A percentile compares a stretch with the other conserved stretches of the same genome.
These are phyloP conservation scores for Centropristis striata DNA, from an alignment of 2,113 vertebrate genomes.

Conservation along the genomic window DNA sequence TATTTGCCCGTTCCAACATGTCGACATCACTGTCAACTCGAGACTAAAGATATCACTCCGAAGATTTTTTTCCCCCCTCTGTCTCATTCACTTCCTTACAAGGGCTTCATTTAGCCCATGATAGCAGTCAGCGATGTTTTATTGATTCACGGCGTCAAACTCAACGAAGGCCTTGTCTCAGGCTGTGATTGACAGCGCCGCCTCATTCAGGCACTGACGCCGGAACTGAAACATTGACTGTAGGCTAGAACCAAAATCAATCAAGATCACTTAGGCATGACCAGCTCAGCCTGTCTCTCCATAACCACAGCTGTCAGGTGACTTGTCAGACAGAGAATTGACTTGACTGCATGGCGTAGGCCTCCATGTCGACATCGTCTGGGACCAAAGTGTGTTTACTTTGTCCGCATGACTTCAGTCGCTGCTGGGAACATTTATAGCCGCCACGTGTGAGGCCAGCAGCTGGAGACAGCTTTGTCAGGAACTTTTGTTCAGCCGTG, in stretches of 20 bases:
- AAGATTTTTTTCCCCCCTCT: conserved; percentile 14
- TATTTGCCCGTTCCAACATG: not conserved
- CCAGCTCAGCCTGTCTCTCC: conserved; percentile 18
- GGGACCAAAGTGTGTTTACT: not conserved
- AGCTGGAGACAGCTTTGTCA: not conserved
- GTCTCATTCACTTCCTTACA: conserved; percentile 46
- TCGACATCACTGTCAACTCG: conserved; percentile 21
- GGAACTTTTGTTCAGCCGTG: not conserved
- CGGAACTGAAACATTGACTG: conserved; percentile 65
- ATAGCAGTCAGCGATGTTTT: conserved; percentile 51
- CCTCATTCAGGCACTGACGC: conserved; percentile 10
- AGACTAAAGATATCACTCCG: conserved; percentile 18
- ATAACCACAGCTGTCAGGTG: conserved; percentile 56
- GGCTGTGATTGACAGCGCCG: conserved; percentile 59
- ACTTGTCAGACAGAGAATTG: conserved; percentile 46
- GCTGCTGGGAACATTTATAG: not conserved
- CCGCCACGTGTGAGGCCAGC: not conserved
- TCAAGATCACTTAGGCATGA: conserved; percentile 67
- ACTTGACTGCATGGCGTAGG: conserved; percentile 43
- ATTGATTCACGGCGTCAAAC: conserved; percentile 61
- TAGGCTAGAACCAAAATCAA: conserved; percentile 56
- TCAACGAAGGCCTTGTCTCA: conserved; percentile 29
- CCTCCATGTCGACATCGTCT: conserved; percentile 1
- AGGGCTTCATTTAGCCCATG: conserved; percentile 44
- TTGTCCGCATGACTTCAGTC: not conserved